phyloP scores from a whole-genome alignment of 2,797 vertebrate species.

The Periparus ater region DNA sequence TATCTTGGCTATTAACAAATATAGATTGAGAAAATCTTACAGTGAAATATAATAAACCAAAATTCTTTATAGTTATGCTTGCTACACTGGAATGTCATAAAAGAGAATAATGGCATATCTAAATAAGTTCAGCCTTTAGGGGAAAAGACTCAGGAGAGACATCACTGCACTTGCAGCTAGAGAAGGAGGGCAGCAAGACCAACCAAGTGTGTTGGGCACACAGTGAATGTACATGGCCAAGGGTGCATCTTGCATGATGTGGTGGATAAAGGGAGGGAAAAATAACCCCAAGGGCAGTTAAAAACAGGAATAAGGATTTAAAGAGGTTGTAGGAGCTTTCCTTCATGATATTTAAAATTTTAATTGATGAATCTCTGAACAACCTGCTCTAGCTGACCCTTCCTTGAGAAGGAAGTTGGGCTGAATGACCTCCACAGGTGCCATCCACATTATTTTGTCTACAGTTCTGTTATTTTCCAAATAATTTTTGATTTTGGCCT shows the following conservation, averaged over 20 bases:
- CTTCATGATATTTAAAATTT: not conserved
- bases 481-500: not conserved
- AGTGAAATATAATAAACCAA: not conserved
- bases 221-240: fast-evolving
- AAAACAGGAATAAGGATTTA: not conserved
- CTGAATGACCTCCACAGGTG: not conserved
- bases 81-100: not conserved
- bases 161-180: not conserved
- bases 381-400: not conserved
- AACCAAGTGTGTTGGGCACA: not conserved
- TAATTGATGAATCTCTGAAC: not conserved
- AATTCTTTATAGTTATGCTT: not conserved
- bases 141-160: not conserved
- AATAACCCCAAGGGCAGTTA: not conserved
- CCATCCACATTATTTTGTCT: not conserved
- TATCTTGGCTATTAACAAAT: not conserved
- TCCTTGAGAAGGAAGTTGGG: not conserved
- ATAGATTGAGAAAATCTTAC: not conserved
- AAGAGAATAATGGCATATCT: not conserved
- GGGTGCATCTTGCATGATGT: not conserved
- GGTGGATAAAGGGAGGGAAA: not conserved
- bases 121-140: not conserved
- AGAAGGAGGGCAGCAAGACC: not conserved
- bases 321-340: not conserved
- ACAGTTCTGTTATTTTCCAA: not conserved